Evolutionary conservation across 2,888 invertebrate genomes (phyloP).

Genomic region (Tromatobia lineatoria): DNA sequence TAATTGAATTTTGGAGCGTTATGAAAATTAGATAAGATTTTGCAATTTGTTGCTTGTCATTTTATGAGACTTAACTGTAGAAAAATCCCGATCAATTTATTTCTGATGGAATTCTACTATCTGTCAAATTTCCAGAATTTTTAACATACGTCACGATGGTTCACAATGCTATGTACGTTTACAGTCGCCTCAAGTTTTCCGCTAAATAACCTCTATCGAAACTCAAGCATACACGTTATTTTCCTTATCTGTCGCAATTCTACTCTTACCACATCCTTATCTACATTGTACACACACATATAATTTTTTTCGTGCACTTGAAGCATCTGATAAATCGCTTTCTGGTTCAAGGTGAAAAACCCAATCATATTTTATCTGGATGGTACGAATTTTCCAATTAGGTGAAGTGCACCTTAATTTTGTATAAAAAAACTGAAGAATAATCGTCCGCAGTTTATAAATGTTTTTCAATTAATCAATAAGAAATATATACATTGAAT

Average conservation of each 20-base stretch:
- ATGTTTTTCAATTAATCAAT: neutral
- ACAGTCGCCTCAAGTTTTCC: neutral
- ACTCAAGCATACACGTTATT: neutral
- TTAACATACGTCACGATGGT: neutral
- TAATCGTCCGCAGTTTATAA: neutral
- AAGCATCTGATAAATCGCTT: constrained; percentile 1
- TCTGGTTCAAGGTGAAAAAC: constrained; percentile 12
- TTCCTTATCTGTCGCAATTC: constrained; percentile 3
- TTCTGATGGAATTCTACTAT: no score
- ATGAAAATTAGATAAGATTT: no score
- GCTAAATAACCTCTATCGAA: neutral
- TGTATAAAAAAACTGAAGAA: neutral
- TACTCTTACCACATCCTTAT: constrained; percentile 23
- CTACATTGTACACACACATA: neutral
- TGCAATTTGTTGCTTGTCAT: no score
- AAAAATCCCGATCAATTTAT: no score
- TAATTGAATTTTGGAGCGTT: no score
- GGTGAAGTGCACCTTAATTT: neutral
- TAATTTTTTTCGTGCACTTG: neutral
- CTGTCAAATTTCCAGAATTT: no score
- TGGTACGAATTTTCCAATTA: neutral
- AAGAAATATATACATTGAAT: no score
- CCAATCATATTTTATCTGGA: neutral
- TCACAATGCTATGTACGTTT: neutral
- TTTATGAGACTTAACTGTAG: no score